phyloP scores from a whole-genome alignment of 2,797 vertebrate genomes.

The Odontamblyopus lacepedii region DNA sequence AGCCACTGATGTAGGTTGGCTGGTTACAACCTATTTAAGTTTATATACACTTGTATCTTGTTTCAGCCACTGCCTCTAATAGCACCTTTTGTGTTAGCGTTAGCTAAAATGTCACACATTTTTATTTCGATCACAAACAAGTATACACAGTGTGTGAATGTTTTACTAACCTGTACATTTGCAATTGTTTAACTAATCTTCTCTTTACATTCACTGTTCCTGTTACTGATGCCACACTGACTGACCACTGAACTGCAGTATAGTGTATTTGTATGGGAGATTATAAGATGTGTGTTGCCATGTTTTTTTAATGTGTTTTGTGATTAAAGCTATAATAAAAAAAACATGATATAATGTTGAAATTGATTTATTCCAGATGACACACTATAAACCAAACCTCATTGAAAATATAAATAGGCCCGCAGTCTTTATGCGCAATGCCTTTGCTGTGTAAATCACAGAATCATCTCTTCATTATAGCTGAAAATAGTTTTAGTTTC shows the following conservation, averaged over 20 bases:
- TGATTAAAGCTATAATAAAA: conserved; percentile 39
- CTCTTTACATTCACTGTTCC: conserved; percentile 19
- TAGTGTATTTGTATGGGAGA: background rate
- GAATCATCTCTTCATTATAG: background rate
- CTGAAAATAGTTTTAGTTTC: background rate
- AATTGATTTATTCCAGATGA: conserved; percentile 69
- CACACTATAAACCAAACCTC: conserved; percentile 62
- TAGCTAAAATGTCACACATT: background rate
- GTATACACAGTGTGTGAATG: background rate
- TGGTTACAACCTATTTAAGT: conserved; percentile 62
- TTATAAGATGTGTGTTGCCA: background rate
- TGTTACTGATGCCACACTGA: conserved; percentile 37
- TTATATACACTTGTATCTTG: conserved; percentile 11
- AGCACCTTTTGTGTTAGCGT: background rate
- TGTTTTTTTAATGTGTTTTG: background rate
- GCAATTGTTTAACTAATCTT: background rate
- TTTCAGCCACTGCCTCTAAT: conserved; percentile 12
- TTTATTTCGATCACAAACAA: background rate
- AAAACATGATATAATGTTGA: conserved; percentile 43
- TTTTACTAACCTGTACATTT: conserved; percentile 8
- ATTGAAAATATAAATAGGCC: conserved; percentile 82
- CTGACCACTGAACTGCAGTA: conserved; percentile 22
- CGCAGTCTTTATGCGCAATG: conserved; percentile 38
- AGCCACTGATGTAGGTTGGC: conserved; percentile 54
- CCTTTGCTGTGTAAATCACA: conserved; percentile 14